Base-by-base conservation (phyloP, 2,888 invertebrate genomes). In the Drosophila subquinaria region DNA sequence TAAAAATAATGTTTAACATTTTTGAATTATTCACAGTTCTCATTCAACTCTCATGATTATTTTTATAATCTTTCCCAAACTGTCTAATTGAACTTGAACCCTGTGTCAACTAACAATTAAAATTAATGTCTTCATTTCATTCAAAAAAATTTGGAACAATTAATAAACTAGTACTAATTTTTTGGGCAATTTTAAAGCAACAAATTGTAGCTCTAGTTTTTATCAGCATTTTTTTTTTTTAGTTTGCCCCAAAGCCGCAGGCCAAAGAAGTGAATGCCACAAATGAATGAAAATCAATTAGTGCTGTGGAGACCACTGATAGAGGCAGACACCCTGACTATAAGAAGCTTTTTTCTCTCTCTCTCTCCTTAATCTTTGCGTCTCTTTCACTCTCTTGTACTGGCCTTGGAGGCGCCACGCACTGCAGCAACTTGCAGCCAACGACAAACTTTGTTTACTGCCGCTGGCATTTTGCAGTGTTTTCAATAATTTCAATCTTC, bases 71-170 rank as follows among this genome's bases (percentile, higher is more conserved):
- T 64, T 47, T 23, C 8, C 10, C 30, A 13, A 43, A 56, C 50
- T 55, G 68, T 43, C 74, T 62, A 77, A 83, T 82, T 83, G 83
- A 77, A 71, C 89, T 83, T 83, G 89, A 83, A 80, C 89, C 36
- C 62, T 33, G 55, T 72, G 84, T 84, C 71, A 87, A 87, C 59
- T 81, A 84, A 74, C 73, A 87, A 87, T 84, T 84, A 70, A 70
- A 42, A 43, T 43, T 57, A 69, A 77, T 88, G 75, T 81, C 84
- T 89, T 79, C 61, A 89, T 84, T 75, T 43, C 20, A n/a, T 27
- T 3, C 23, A 10, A 55, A 64, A 65, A 64, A 74, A 86, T 79
- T 74, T 57, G 47, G 61, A 43, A 53, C 60, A 75, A 57, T 57
- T 68, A 33, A 30, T 50, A 40, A 55, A 40, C 17, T 27, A 38